These are phyloP conservation scores for Drosophila azteca DNA, from an alignment of 1,140 invertebrate species.

Conservation along the genomic window DNA sequence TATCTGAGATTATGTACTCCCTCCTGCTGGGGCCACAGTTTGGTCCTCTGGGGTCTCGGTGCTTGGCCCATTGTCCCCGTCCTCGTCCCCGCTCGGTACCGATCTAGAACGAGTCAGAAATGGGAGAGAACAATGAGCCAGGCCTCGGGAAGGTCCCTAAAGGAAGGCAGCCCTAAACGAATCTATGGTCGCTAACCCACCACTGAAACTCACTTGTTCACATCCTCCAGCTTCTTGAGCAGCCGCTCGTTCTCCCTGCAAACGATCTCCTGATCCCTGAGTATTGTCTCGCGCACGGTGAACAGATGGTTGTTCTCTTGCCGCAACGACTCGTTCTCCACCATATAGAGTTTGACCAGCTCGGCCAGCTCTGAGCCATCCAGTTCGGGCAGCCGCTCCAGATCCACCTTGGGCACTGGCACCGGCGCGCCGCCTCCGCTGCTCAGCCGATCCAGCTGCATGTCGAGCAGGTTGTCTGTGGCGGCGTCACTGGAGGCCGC, in stretches of 20 bases:
- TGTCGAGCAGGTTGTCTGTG: constrained; percentile 47
- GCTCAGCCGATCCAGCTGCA: constrained; percentile 58
- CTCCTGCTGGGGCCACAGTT: neutral
- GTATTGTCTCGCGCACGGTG: constrained; percentile 89
- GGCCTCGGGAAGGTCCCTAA: constrained; percentile 27
- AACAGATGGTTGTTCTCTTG: constrained; percentile 95
- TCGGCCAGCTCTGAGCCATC: constrained; percentile 89
- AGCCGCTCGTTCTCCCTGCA: constrained; percentile 95
- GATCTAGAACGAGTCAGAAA: constrained; percentile 80
- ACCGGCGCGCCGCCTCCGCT: constrained; percentile 41
- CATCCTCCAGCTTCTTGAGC: constrained; percentile 93
- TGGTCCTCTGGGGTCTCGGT: constrained; percentile 10
- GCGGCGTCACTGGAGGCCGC: constrained; percentile 22
- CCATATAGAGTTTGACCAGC: constrained; percentile 90
- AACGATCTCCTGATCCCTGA: constrained; percentile 94
- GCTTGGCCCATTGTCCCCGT: constrained; percentile 70
- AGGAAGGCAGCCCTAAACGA: neutral
- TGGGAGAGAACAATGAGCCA: constrained; percentile 77
- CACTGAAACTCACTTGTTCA: constrained; percentile 89
- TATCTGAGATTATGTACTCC: constrained; percentile 12
- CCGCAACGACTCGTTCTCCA: constrained; percentile 93
- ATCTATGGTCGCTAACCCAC: neutral
- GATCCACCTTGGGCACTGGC: constrained; percentile 86
- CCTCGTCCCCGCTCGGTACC: constrained; percentile 68
- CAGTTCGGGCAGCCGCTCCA: constrained; percentile 89